Conservation (phyloP, 2,113 vertebrate species). For the Microtus pennsylvanicus region DNA sequence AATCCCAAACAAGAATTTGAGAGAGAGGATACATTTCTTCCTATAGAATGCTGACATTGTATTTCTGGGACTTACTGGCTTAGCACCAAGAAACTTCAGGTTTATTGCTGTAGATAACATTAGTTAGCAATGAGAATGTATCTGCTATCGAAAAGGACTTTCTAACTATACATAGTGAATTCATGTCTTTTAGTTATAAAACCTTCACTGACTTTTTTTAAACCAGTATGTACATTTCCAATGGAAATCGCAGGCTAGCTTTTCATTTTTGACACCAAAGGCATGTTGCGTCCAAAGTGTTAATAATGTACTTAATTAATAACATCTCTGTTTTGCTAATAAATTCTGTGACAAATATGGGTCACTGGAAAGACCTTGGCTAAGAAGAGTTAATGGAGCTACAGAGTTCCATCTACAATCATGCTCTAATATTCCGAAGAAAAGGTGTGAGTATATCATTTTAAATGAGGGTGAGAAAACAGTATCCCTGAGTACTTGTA, state of each 20-base stretch:
- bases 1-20: too few relatives aligned
- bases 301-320: background rate
- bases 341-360: background rate
- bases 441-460: background rate
- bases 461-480: background rate
- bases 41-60: background rate
- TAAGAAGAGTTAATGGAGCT: background rate
- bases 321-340: background rate
- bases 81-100: too few relatives aligned
- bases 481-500: background rate
- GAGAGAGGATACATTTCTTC: background rate
- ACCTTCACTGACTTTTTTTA: background rate
- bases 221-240: background rate
- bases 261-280: background rate
- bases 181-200: background rate
- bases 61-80: background rate
- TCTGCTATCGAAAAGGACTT: background rate
- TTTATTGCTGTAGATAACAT: background rate
- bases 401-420: background rate
- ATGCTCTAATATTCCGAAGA: background rate
- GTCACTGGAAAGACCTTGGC: background rate
- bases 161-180: background rate
- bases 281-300: background rate
- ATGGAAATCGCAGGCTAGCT: background rate
- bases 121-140: background rate